Evolutionary conservation across 2,113 vertebrate genomes (phyloP), one percentile per base, ranked within the genome.

Genomic region (Isichthys henryi): DNA sequence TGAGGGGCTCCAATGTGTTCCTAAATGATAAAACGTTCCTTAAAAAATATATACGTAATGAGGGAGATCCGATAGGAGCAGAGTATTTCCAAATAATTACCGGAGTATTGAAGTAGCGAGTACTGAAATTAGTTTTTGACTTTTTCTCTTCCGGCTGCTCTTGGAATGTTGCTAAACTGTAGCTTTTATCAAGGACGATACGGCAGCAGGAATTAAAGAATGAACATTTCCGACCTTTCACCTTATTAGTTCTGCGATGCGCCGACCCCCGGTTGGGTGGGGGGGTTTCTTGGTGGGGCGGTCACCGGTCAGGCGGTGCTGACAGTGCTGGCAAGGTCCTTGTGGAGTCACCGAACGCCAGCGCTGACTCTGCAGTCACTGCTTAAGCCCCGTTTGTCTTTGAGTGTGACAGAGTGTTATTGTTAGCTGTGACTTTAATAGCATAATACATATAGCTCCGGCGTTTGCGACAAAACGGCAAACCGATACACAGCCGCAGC

Each of bases 1-100:
- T 91, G 88, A 48, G 53, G 49, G 91, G 62, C 49, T 53, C 88
- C 90, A 88, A 80, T 90, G 80, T 82, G 27, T 85, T 90, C 83
- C 35, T 46, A 31, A 82, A 58, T 84, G 89, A 89, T 90, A 82
- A 92, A 90, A 43, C 45, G 5, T 35, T 52, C 56, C 49, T 82
- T 87, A 62, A 88, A 48, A 53, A 87, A 80, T 80, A 80, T 80
- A 39, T 39, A 46, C 2, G 27, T 62, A 35, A 87, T 80, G 21
- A 43, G 46, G 52, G 62, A 5, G 23, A 49, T 85, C 5, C 88
- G 66, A 84, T 56, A 88, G 58, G 13, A 23, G 46, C 31, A 27
- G n/a, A 85, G 70, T 48, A 43, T 77, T 53, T 50, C 23, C 5
- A 23, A 48, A 46, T 48, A 39, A 56, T 84, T 27, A 89, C 23